Evolutionary conservation across 2,113 vertebrate genomes (phyloP).

Genomic region (Silurus asotus): DNA sequence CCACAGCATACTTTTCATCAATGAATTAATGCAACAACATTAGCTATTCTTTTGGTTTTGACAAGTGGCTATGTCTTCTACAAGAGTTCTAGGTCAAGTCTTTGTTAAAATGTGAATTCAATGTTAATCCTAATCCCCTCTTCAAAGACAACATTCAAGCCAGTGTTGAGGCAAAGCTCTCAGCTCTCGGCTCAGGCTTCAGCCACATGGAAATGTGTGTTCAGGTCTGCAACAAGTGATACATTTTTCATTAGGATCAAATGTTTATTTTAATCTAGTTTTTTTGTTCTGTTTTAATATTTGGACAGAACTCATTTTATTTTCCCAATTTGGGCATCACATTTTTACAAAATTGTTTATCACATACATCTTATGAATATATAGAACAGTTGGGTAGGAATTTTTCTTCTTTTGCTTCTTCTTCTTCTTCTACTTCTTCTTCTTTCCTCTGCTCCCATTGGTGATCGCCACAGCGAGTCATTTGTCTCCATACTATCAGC

Average conservation of each 20-base stretch:
- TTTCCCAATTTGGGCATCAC: not conserved
- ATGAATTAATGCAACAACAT: constrained; percentile 52
- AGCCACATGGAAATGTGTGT: constrained; percentile 28
- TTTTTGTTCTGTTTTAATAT: not conserved
- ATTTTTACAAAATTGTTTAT: not conserved
- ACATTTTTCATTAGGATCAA: constrained; percentile 18
- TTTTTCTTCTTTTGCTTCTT: no score
- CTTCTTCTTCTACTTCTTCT: no score
- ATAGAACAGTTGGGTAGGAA: not conserved
- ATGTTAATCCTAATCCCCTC: constrained; percentile 60
- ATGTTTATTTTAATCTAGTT: not conserved
- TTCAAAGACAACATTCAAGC: constrained; percentile 56
- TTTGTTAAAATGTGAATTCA: constrained; percentile 58
- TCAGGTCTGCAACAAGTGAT: constrained; percentile 25
- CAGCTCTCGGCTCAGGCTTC: constrained; percentile 19
- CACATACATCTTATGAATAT: not conserved
- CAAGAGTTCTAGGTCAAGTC: constrained; percentile 58
- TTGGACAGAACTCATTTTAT: not conserved
- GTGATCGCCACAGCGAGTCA: no score
- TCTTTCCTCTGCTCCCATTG: no score
- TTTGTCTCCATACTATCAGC: not conserved
- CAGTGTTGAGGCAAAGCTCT: constrained; percentile 35
- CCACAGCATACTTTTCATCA: constrained; percentile 40
- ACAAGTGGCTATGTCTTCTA: constrained; percentile 56
- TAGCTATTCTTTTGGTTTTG: constrained; percentile 54